Evolutionary conservation across 2,113 vertebrate genomes (phyloP).

Genomic region (Petrocephalus zakoni): DNA sequence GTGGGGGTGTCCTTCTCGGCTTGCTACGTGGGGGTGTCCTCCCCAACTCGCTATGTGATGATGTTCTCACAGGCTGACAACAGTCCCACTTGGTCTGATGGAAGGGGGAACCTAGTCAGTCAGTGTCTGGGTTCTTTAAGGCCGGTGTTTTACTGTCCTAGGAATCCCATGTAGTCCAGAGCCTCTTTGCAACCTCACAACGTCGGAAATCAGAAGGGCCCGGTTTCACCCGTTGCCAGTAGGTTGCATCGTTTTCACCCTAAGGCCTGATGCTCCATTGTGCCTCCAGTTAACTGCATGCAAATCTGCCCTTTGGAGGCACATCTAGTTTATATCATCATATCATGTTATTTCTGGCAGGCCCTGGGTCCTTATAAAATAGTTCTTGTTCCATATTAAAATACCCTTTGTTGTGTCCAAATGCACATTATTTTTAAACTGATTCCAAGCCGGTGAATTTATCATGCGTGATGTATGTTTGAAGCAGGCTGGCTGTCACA

Average conservation of each 20-base stretch:
- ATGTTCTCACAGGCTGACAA: background rate
- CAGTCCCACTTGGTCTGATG: background rate
- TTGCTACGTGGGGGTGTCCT: no score
- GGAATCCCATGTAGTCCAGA: background rate
- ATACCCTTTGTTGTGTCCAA: background rate
- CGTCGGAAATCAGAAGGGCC: background rate
- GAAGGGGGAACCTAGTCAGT: background rate
- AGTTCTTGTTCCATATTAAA: conserved; percentile 5
- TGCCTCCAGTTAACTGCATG: background rate
- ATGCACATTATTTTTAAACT: conserved; percentile 20
- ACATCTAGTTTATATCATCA: background rate
- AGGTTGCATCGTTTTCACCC: background rate
- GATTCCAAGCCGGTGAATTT: conserved; percentile 37
- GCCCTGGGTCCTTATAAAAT: background rate
- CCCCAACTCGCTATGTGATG: background rate
- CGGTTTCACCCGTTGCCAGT: background rate
- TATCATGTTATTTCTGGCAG: background rate
- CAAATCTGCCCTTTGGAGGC: background rate
- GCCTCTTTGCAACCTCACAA: background rate
- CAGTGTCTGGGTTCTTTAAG: background rate
- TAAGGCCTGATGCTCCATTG: background rate
- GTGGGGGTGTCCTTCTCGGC: no score
- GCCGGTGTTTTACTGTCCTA: background rate
- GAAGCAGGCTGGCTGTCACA: conserved; percentile 38
- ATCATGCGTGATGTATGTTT: conserved; percentile 29